Evolutionary conservation across 2,888 invertebrate genomes (phyloP).

Genomic region (Sepioteuthis lessoniana): DNA sequence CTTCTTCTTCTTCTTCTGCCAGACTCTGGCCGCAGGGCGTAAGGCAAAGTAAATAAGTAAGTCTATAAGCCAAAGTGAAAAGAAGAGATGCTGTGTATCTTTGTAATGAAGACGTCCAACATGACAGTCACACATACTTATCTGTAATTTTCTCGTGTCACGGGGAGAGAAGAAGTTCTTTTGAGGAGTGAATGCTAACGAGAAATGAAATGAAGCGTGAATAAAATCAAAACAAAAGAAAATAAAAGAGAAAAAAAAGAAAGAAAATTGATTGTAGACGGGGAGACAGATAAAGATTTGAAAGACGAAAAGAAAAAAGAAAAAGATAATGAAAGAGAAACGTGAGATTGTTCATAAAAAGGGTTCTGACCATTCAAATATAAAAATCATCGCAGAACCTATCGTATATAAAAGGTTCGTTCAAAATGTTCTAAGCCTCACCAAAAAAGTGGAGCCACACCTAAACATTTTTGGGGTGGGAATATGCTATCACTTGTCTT

Average conservation of each 20-base stretch:
- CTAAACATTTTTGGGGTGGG: too few species aligned
- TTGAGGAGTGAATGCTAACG: slow-evolving; percentile 18
- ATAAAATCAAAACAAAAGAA: not conserved
- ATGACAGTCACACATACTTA: not conserved
- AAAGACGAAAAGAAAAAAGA: too few species aligned
- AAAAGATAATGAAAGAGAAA: too few species aligned
- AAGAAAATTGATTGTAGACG: not conserved
- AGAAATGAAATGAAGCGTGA: slow-evolving; percentile 8
- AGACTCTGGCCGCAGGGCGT: not conserved
- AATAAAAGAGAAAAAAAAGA: not conserved
- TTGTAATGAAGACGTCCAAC: not conserved
- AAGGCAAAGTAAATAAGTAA: not conserved
- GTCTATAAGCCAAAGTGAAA: not conserved
- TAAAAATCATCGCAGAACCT: too few species aligned
- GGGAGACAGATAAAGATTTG: too few species aligned
- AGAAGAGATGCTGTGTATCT: not conserved
- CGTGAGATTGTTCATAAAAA: too few species aligned
- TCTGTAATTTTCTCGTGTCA: not conserved
- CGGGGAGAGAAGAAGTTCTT: not conserved
- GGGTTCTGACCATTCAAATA: too few species aligned
- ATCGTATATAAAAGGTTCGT: too few species aligned
- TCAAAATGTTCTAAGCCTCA: too few species aligned
- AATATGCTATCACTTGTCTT: too few species aligned
- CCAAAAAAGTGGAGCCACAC: too few species aligned
- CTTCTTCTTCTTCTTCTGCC: not conserved